phyloP scores from a whole-genome alignment of 2,113 vertebrate species.

The Shinisaurus crocodilurus region DNA sequence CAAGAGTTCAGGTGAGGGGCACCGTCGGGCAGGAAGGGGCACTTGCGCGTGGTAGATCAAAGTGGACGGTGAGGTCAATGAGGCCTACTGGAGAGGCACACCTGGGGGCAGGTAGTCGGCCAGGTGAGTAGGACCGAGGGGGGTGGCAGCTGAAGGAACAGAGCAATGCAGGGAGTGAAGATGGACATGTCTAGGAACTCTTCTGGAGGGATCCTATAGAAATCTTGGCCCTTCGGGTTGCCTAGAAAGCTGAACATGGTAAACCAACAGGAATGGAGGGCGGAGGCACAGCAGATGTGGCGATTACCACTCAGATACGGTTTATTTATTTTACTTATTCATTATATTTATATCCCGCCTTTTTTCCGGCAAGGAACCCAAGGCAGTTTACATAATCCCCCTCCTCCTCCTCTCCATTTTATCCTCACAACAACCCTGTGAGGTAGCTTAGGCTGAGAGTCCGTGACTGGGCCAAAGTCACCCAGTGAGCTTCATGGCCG shows the following conservation, averaged over 20 bases:
- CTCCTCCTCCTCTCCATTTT: too few species aligned
- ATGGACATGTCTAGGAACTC: neutral
- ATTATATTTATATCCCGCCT: too few species aligned
- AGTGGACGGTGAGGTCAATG: neutral
- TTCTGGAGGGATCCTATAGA: neutral
- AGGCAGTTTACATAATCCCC: too few species aligned
- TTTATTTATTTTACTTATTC: too few species aligned
- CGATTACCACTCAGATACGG: neutral
- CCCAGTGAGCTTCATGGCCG: too few species aligned
- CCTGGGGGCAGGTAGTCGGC: neutral
- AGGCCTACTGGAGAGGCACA: neutral
- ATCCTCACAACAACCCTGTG: too few species aligned
- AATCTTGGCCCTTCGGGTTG: neutral
- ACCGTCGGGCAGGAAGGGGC: neutral
- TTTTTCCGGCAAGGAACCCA: too few species aligned
- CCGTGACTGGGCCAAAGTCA: too few species aligned
- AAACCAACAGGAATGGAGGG: too few species aligned
- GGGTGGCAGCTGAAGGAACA: neutral
- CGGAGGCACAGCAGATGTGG: neutral
- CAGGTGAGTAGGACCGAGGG: neutral
- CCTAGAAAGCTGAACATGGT: too few species aligned
- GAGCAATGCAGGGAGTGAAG: too few species aligned
- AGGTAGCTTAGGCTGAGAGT: too few species aligned
- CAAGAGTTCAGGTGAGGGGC: constrained; percentile 78
- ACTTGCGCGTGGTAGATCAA: accelerated